Percentiles rank a stretch among this genome's conserved stretches.
Conservation (phyloP, 2,797 vertebrate species). For the Squalus acanthias region DNA sequence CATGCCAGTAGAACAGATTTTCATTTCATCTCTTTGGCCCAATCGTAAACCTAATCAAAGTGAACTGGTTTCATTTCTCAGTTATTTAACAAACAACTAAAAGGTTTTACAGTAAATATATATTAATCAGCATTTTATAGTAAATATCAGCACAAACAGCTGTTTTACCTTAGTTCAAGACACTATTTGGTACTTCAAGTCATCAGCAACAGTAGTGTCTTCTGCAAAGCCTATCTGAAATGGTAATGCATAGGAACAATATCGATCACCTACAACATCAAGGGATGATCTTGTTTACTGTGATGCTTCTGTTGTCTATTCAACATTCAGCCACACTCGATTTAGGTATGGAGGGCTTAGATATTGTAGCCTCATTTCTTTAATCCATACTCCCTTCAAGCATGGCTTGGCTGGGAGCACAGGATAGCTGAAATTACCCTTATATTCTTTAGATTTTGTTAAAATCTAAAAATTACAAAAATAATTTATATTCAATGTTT, state of each 20-base stretch:
- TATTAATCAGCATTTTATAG: neutral
- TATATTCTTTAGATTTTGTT: neutral
- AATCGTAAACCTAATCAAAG: neutral
- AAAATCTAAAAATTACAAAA: neutral
- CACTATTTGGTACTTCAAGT: neutral
- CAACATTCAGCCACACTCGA: neutral
- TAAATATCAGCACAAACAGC: neutral
- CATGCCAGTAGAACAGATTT: neutral
- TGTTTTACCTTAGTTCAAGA: neutral
- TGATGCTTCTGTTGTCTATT: neutral
- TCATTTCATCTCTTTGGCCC: neutral
- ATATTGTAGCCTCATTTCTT: neutral
- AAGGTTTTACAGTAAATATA: neutral
- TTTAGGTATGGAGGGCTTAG: neutral
- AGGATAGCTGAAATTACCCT: neutral
- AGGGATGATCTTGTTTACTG: neutral
- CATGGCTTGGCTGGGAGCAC: neutral
- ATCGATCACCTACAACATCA: neutral
- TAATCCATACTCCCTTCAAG: neutral
- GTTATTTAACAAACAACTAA: neutral
- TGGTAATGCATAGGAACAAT: neutral
- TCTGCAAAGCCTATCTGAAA: neutral
- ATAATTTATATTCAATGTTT: neutral
- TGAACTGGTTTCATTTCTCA: neutral
- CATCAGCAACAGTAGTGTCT: neutral